phyloP scores from a whole-genome alignment of 2,113 vertebrate species.

The Menura novaehollandiae region DNA sequence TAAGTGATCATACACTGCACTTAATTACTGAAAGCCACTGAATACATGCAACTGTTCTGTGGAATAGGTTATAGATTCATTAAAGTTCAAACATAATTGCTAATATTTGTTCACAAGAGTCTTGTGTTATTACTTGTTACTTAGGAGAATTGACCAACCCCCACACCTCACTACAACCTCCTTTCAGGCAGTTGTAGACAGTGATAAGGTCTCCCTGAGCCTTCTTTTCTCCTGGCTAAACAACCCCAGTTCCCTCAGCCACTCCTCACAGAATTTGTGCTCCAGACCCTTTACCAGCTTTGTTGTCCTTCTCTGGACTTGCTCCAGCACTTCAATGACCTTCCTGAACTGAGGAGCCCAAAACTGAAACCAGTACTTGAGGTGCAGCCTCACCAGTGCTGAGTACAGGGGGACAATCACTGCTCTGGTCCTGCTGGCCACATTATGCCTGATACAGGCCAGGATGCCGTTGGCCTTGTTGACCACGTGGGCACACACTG shows the following conservation, averaged over 20 bases:
- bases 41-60: background rate
- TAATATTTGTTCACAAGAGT: background rate
- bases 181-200: background rate
- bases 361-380: background rate
- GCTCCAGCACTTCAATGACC: rapidly evolving
- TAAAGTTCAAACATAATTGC: background rate
- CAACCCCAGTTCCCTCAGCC: background rate
- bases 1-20: background rate
- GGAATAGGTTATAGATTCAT: background rate
- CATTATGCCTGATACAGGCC: background rate
- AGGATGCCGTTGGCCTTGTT: background rate
- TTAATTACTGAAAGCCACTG: background rate
- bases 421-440: background rate
- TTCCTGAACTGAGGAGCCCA: background rate
- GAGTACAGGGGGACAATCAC: rapidly evolving
- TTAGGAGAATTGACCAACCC: background rate
- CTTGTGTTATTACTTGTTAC: background rate
- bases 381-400: background rate
- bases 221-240: background rate
- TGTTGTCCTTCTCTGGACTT: background rate
- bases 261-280: background rate
- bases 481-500: background rate
- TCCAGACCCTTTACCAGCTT: background rate
- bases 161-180: background rate
- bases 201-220: background rate